Evolutionary conservation across 2,888 invertebrate genomes (phyloP).

Genomic region (Trilocha varians): DNA sequence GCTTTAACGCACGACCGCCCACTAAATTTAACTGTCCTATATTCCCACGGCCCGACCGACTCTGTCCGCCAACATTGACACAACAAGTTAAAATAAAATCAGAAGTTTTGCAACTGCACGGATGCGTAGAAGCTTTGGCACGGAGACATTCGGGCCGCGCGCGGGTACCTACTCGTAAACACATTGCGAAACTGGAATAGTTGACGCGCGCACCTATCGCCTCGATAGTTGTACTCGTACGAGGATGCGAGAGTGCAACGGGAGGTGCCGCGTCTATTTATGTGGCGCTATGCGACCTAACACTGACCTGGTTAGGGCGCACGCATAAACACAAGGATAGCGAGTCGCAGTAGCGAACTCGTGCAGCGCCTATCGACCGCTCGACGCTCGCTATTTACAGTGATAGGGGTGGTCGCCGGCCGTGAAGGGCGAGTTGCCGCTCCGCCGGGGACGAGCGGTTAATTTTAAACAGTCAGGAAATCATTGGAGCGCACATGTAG

Average conservation of each 20-base stretch:
- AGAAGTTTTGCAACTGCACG: slow-evolving; percentile 41
- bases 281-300: slow-evolving; percentile 68
- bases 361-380: slow-evolving; percentile 25
- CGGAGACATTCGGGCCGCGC: slow-evolving; percentile 29
- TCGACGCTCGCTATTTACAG: slow-evolving; percentile 40
- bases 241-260: slow-evolving; percentile 15
- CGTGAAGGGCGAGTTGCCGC: slow-evolving; percentile 65
- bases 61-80: slow-evolving; percentile 32
- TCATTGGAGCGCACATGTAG: slow-evolving; percentile 62
- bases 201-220: slow-evolving; percentile 13
- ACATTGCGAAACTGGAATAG: slow-evolving; percentile 49
- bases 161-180: slow-evolving; percentile 51
- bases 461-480: slow-evolving; percentile 66
- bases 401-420: slow-evolving; percentile 47
- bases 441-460: slow-evolving; percentile 53
- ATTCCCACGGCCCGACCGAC: slow-evolving; percentile 44
- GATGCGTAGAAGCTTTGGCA: slow-evolving; percentile 54
- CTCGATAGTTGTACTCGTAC: background rate
- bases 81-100: slow-evolving; percentile 23
- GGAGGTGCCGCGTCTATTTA: slow-evolving; percentile 50
- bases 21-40: slow-evolving; percentile 49
- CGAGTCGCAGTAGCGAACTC: slow-evolving; percentile 23
- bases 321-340: slow-evolving; percentile 60
- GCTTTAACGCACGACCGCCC: slow-evolving; percentile 32
- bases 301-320: slow-evolving; percentile 66